These are phyloP conservation scores for Gortyna flavago DNA, from an alignment of 2,888 invertebrate genomes.

Conservation along the genomic window DNA sequence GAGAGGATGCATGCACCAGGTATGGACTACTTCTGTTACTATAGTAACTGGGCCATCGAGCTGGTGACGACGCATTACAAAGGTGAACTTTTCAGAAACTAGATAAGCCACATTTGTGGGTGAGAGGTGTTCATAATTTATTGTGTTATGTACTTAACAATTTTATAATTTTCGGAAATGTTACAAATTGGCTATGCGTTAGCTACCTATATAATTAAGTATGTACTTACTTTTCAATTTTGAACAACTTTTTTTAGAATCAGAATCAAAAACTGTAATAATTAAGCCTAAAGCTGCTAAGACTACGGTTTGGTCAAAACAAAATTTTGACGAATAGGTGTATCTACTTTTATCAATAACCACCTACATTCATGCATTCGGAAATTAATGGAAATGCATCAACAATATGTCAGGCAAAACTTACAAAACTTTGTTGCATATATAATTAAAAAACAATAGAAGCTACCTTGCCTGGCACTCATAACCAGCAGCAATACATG, in stretches of 20 bases:
- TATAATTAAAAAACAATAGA: slow-evolving; percentile 1
- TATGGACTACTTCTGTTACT: slow-evolving; percentile 45
- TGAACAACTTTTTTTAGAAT: too few species aligned
- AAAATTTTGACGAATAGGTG: too few species aligned
- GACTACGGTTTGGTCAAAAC: too few species aligned
- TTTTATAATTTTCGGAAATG: too few species aligned
- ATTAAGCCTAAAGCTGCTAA: too few species aligned
- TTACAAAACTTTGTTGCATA: neutral
- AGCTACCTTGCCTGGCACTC: neutral
- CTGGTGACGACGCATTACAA: neutral
- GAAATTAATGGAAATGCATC: neutral
- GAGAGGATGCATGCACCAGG: slow-evolving; percentile 85
- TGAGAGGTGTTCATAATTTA: neutral
- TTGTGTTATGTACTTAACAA: too few species aligned
- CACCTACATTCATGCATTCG: too few species aligned
- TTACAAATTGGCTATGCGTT: too few species aligned
- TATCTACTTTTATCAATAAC: neutral
- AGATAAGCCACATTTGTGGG: neutral
- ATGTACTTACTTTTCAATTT: too few species aligned
- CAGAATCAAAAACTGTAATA: too few species aligned
- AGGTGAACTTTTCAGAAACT: neutral
- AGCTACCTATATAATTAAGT: too few species aligned
- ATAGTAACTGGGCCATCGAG: neutral
- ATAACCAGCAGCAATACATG: neutral
- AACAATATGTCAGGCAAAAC: too few species aligned